Percentiles rank a stretch among this genome's conserved stretches.
These are phyloP conservation scores for Delphinus delphis DNA, from an alignment of 2,113 vertebrate species.

Conservation along the genomic window DNA sequence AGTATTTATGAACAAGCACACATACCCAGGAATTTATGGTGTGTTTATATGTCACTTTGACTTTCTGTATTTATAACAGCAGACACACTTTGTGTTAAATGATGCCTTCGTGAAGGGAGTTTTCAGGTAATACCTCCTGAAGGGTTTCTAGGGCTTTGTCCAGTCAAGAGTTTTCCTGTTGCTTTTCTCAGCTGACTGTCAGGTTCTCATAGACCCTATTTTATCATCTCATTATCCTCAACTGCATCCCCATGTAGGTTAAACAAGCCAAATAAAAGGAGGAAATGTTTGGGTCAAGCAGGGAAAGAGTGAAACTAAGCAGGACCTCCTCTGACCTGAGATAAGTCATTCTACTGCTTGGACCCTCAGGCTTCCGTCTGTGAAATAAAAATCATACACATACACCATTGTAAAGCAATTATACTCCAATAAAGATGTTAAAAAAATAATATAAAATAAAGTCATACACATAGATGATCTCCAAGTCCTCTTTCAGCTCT, in stretches of 20 bases:
- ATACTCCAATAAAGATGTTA: too few species aligned
- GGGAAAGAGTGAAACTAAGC: not conserved
- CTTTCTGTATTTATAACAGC: not conserved
- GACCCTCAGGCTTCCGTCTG: not conserved
- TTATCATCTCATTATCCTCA: not conserved
- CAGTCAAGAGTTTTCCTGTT: not conserved
- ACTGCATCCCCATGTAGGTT: not conserved
- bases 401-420: too few species aligned
- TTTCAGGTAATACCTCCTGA: not conserved
- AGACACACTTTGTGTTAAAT: not conserved
- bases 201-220: not conserved
- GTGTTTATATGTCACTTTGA: not conserved
- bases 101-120: not conserved
- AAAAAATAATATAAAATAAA: not conserved
- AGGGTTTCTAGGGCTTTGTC: not conserved
- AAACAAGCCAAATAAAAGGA: not conserved
- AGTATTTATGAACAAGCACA: not conserved
- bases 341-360: not conserved
- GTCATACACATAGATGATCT: not conserved
- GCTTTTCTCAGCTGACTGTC: not conserved
- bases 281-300: not conserved
- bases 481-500: not conserved
- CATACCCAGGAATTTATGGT: not conserved
- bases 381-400: not conserved
- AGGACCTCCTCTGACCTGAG: not conserved